Evolutionary conservation across 1,140 invertebrate genomes (phyloP).

Genomic region (Drosophila murphyi): DNA sequence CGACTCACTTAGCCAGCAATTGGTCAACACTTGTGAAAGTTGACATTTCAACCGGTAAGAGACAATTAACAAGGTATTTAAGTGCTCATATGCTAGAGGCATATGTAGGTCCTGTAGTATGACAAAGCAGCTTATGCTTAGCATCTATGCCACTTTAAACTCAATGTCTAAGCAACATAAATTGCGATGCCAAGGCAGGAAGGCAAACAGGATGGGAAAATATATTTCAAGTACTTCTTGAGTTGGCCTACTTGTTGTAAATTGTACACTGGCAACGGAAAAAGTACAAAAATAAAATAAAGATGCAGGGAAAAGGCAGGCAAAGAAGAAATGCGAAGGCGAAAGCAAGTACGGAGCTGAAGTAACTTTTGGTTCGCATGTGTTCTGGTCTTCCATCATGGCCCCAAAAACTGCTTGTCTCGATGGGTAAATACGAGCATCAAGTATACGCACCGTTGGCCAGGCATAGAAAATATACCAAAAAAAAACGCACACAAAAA

Average conservation of each 20-base stretch:
- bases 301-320: background rate
- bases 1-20: background rate
- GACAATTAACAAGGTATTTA: slow-evolving; percentile 46
- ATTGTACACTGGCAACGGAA: slow-evolving; percentile 16
- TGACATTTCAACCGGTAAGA: slow-evolving; percentile 9
- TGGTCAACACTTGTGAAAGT: slow-evolving; percentile 27
- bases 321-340: slow-evolving; percentile 3
- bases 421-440: slow-evolving; percentile 35
- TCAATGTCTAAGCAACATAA: slow-evolving; percentile 67
- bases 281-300: slow-evolving; percentile 6
- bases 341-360: slow-evolving; percentile 32
- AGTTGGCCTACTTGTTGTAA: slow-evolving; percentile 76
- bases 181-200: slow-evolving; percentile 28
- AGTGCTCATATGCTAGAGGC: background rate
- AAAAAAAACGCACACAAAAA: slow-evolving; percentile 13
- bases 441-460: slow-evolving; percentile 80
- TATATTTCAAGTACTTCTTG: slow-evolving; percentile 73
- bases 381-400: slow-evolving; percentile 79
- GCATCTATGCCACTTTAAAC: slow-evolving; percentile 42
- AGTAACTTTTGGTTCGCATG: slow-evolving; percentile 73
- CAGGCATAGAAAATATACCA: slow-evolving; percentile 36
- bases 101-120: slow-evolving; percentile 5
- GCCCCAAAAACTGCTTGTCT: slow-evolving; percentile 14
- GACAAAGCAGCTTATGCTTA: slow-evolving; percentile 64
- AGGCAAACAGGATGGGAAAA: slow-evolving; percentile 30